Base-by-base conservation (phyloP, 2,888 invertebrate species). In the Tetanocera ferruginea region DNA sequence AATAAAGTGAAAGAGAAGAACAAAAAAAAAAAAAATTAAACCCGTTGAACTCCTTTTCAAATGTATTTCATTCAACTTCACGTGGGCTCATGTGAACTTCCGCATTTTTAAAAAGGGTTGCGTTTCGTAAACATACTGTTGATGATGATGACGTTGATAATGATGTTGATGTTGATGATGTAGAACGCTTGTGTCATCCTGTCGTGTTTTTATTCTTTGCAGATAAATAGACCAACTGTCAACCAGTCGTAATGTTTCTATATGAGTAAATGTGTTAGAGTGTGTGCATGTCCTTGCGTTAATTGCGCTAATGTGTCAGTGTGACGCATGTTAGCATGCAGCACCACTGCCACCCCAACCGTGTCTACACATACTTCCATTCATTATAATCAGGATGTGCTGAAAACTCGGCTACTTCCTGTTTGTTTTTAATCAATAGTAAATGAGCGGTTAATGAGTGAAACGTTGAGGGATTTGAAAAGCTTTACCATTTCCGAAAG, bases 381-480 rank as follows among this genome's bases (percentile, higher is more conserved):
- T 60, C 28, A 60, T 28, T 28, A 60, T 60, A 25, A 60, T 14
- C 60, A 60, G 28, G 28, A 60, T 28, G 25, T 60, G 11, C 25
- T 28, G 60, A 60, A 60, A 28, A 60, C 25, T 25, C n/a, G 67
- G 34, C 11, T 43, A 19, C 34, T 67, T 67, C 67, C 67, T 67
- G 67, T 67, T 67, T 67, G 67, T 43, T 49, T 67, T 67, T 67
- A 67, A 67, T 67, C 67, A 67, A 67, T 43, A 49, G 67, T 19
- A 23, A 34, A 67, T 67, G 67, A 67, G 49, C 43, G 19, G 43
- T 25, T 43, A 17, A 25, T 19, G 28, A 28, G 60, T 28, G 60
- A 60, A 28, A 28, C 60, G 25, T 11, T 9, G 11, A 19, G 60
- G 60, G 5, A 60, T 28, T 43, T 43, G 14, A 43, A 43, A 14